A percentile compares a stretch with the other conserved stretches of the same genome.
These are phyloP conservation scores for Hylaea fasciaria DNA, from an alignment of 2,888 invertebrate genomes.

Conservation along the genomic window DNA sequence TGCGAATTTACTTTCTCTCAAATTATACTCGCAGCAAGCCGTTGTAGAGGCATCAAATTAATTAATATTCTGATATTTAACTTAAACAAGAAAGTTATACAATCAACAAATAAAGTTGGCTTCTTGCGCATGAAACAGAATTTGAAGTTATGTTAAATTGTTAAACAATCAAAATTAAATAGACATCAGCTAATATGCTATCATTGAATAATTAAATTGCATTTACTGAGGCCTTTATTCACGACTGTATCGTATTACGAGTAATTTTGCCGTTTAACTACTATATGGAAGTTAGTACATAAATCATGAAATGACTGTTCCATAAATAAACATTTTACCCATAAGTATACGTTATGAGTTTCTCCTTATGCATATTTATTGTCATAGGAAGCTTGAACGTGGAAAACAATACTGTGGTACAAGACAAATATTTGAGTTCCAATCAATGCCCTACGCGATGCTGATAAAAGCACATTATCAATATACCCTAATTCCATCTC, in stretches of 20 bases:
- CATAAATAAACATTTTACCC: no score
- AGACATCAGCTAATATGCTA: not conserved
- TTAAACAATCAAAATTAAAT: constrained; percentile 18
- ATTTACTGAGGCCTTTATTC: not conserved
- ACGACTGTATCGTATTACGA: no score
- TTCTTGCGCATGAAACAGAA: constrained; percentile 2
- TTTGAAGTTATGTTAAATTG: constrained; percentile 12
- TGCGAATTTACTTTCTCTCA: no score
- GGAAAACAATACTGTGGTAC: no score
- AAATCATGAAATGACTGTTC: no score
- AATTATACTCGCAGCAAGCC: not conserved
- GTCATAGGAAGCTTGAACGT: no score
- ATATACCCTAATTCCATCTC: not conserved
- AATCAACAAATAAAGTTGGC: constrained; percentile 15
- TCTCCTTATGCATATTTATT: no score
- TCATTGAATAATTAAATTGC: no score
- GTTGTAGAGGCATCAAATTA: constrained; percentile 3
- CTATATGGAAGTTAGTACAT: no score
- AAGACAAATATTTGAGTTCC: not conserved
- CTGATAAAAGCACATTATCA: not conserved
- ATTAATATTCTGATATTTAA: constrained; percentile 14
- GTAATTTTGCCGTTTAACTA: no score
- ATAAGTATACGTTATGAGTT: no score
- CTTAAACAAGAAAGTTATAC: constrained; percentile 11
- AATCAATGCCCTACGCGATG: no score